These are phyloP conservation scores for Neoitamus cyanurus DNA, from an alignment of 2,888 invertebrate genomes.

Conservation along the genomic window DNA sequence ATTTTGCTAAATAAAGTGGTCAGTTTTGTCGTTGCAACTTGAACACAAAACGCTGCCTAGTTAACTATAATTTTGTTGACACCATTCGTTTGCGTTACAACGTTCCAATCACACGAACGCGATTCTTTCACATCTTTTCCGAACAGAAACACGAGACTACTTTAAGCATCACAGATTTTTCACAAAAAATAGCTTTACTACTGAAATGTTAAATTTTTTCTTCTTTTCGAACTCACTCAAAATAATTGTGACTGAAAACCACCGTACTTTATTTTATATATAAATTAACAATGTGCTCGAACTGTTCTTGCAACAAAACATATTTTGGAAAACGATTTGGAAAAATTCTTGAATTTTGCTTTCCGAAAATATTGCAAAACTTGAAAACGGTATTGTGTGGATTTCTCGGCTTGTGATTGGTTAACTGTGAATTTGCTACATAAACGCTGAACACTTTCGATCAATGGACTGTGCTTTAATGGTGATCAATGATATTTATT, in stretches of 20 bases:
- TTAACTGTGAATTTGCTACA: slow-evolving; percentile 3
- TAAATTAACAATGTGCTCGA: not conserved
- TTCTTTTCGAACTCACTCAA: slow-evolving; percentile 4
- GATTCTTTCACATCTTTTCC: not conserved
- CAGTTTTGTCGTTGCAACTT: slow-evolving; percentile 6
- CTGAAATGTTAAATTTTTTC: not conserved
- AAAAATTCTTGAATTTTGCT: not conserved
- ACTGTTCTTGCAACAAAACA: not conserved
- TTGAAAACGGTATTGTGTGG: slow-evolving; percentile 14
- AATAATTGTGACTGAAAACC: slow-evolving; percentile 28
- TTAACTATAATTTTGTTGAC: not conserved
- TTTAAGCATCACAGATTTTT: not conserved
- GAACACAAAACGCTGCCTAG: not conserved
- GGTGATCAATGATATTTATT: slow-evolving; percentile 27
- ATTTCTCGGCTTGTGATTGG: slow-evolving; percentile 23
- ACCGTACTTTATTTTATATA: not conserved
- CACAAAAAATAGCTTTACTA: not conserved
- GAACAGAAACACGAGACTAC: not conserved
- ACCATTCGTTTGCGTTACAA: not conserved
- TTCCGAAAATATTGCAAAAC: slow-evolving; percentile 4
- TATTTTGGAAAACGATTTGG: not conserved
- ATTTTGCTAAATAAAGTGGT: slow-evolving; percentile 5
- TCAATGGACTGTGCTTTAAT: slow-evolving; percentile 14
- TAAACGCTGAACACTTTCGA: slow-evolving; percentile 2
- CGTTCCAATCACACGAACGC: not conserved